Evolutionary conservation across 2,797 vertebrate genomes (phyloP), one percentile per base, ranked within the genome.

Genomic region (Leptatherina wallacei): DNA sequence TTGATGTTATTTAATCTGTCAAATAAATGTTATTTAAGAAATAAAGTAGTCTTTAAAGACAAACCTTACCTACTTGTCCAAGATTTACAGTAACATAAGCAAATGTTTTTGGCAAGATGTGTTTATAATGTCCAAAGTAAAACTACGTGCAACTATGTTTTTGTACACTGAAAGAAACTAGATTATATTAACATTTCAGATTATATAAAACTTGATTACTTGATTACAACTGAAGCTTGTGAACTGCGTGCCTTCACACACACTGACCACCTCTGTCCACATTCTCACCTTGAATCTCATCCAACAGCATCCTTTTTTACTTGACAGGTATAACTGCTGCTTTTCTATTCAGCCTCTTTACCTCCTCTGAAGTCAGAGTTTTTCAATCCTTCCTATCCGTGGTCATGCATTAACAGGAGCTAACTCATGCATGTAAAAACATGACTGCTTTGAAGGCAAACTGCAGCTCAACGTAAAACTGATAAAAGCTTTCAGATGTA

Each of bases 361-460:
- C 32, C 6, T 68, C 16, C 35, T 65, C 14, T 27, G 14, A 47
- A 47, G 44, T 61, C 24, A 16, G 14, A 49, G 20, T 51, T 49
- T 42, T 62, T 24, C 12, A 5, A 5, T 10, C 42, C 35, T 38
- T 51, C 0, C 24, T 33, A 44, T 42, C 20, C 63, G 52, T 61
- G 60, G 75, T 88, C 91, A 87, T 73, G 47, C 81, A 90, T 90
- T 79, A 84, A 85, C 81, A 83, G 62, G 52, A 4, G 49, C 49
- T 83, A 78, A 81, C 22, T 75, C 68, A 75, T 61, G 78, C 79
- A 79, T 66, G 59, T 0, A 70, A 82, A 79, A 54, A 69, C 36
- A 40, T 16, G 44, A 32, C 56, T 0, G 13, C 33, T 65, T 69
- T 52, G 59, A 68, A 65, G 70, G 69, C 56, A 47, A 65, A 74